These are phyloP conservation scores for Crocallis elinguaria DNA, from an alignment of 2,888 invertebrate species.

Conservation along the genomic window DNA sequence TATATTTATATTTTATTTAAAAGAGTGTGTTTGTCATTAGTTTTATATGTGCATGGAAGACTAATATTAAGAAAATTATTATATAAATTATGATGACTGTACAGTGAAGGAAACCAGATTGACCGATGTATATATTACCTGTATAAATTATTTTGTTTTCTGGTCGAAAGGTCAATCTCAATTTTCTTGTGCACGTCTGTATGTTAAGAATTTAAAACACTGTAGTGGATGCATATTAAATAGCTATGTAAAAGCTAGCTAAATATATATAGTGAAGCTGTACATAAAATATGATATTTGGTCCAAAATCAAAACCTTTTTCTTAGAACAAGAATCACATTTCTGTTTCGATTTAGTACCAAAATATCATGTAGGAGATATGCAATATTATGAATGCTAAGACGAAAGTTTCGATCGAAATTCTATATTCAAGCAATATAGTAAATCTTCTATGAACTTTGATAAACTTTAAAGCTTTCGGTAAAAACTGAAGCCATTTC, in stretches of 20 bases:
- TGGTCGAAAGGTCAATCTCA: constrained; percentile 31
- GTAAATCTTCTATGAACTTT: too few species aligned
- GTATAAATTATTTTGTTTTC: neutral
- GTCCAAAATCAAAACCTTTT: constrained; percentile 19
- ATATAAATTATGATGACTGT: constrained; percentile 52
- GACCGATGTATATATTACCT: constrained; percentile 32
- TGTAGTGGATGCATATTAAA: constrained; percentile 62
- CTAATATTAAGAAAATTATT: constrained; percentile 63
- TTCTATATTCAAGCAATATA: neutral
- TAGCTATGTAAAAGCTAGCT: constrained; percentile 48
- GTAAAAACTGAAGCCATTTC: too few species aligned
- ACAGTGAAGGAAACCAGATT: constrained; percentile 57
- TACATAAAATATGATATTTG: constrained; percentile 21
- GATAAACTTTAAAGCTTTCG: too few species aligned
- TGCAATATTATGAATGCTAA: constrained; percentile 10
- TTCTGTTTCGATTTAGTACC: constrained; percentile 26
- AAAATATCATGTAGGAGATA: constrained; percentile 12
- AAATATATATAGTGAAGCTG: constrained; percentile 45
- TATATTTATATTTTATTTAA: constrained; percentile 40
- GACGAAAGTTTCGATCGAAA: constrained; percentile 19
- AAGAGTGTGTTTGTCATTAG: constrained; percentile 84
- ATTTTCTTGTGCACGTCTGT: constrained; percentile 55
- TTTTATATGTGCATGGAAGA: constrained; percentile 84
- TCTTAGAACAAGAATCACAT: neutral
- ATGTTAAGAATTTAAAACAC: constrained; percentile 54